Base-by-base conservation (phyloP, 2,888 invertebrate genomes). In the Leptinotarsa tumamoca region DNA sequence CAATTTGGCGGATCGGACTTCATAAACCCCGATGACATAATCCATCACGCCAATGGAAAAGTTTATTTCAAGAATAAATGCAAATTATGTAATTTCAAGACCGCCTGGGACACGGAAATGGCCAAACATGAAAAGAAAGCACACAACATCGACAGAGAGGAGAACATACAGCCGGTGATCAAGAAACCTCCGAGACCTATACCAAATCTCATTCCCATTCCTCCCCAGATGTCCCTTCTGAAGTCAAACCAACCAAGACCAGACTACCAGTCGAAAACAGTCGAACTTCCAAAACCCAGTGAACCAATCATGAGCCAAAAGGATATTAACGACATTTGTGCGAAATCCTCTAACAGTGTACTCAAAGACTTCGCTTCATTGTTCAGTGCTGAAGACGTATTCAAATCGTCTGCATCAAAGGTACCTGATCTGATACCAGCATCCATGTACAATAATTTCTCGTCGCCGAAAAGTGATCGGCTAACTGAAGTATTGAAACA, bases 121-220 rank as follows among this genome's bases (percentile, higher is more conserved):
- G 89, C 89, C 67, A 88, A 89, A 51, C 90, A 91, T 85, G 90
- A 90, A 80, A 86, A 86, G 74, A 88, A 88, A 84, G 90, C 86
- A 72, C 91, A 89, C 85, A 88, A 87, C 78, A 86, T 89, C 78
- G 87, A 87, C 76, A 85, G 87, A 79, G 83, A 77, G 80, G 86
- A 80, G 82, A 84, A 33, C 79, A 78, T 72, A 63, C 72, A 77
- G 66, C 72, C 77, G 56, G 78, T 76, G 78, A 78, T 76, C 52
- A 84, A 84, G 80, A 90, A 89, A 82, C 84, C 88, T 68, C 88
- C 91, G 15, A 90, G 94, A 71, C 95, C 95, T 0, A 91, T 94
- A 80, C 95, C 95, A 69, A 94, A 94, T 87, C 90, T 95, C 67
- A 95, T 95, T 86, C 95, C 95, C 5, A 91, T 95, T 71, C 85